Evolutionary conservation across 2,888 invertebrate genomes (phyloP).

Genomic region (Microctonus brassicae): DNA sequence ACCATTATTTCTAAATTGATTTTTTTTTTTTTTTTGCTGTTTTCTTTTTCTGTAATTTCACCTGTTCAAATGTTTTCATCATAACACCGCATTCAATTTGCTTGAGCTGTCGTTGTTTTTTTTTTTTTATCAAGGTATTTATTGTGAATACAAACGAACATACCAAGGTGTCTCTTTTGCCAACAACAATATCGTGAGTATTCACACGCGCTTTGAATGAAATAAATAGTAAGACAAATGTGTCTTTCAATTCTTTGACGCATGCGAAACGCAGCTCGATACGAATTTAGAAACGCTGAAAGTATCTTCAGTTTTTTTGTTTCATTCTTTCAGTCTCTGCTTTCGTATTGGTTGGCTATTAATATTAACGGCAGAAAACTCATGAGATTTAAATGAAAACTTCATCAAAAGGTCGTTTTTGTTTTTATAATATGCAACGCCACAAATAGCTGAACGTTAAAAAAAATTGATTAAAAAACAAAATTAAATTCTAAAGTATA

Average conservation of each 20-base stretch:
- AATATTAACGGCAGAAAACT: background rate
- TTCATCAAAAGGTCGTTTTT: background rate
- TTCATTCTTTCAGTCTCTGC: background rate
- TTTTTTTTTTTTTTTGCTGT: background rate
- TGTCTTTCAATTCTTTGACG: slow-evolving; percentile 50
- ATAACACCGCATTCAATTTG: background rate
- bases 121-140: no score
- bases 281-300: slow-evolving; percentile 53
- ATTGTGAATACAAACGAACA: background rate
- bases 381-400: background rate
- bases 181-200: background rate
- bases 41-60: background rate
- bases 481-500: background rate
- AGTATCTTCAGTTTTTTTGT: background rate
- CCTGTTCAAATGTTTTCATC: background rate
- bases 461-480: background rate
- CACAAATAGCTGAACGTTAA: background rate
- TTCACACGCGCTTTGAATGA: slow-evolving; percentile 1
- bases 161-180: background rate
- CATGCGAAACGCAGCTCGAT: slow-evolving; percentile 40
- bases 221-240: background rate
- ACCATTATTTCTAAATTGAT: background rate
- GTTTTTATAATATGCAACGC: background rate
- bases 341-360: background rate
- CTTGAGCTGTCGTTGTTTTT: background rate